A percentile compares a stretch with the other conserved stretches of the same genome.
Conservation (phyloP, 2,797 vertebrate genomes). For the Bovichtus variegatus region DNA sequence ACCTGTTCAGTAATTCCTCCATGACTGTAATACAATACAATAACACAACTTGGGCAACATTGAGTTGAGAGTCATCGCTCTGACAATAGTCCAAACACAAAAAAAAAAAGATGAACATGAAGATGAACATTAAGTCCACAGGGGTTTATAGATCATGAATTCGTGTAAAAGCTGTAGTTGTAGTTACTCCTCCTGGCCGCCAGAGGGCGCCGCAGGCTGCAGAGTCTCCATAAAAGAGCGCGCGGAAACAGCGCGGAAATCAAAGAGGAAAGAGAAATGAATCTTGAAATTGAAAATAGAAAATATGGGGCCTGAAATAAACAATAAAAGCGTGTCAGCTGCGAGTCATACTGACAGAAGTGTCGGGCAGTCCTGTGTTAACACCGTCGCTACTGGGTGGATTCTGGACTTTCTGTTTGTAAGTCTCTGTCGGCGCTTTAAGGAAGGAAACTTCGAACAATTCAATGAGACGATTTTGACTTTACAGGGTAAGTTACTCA, state of each 20-base stretch:
- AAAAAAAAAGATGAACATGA: not conserved
- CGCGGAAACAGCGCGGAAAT: conserved; percentile 39
- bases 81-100: not conserved
- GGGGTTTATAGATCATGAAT: not conserved
- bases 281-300: not conserved
- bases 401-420: conserved; percentile 82
- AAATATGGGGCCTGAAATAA: conserved; percentile 32
- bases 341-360: not conserved
- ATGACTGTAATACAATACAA: not conserved
- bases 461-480: conserved; percentile 65
- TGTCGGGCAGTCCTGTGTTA: conserved; percentile 34
- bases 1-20: too few relatives aligned
- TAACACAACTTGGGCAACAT: too few relatives aligned
- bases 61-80: not conserved
- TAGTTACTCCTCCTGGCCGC: conserved; percentile 30
- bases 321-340: not conserved
- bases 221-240: rapidly evolving
- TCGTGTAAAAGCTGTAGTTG: not conserved
- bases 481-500: conserved; percentile 71
- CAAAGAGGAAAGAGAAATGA: not conserved
- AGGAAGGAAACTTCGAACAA: conserved; percentile 52
- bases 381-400: conserved; percentile 68
- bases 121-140: not conserved
- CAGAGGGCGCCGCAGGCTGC: conserved; percentile 27
- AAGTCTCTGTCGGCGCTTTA: conserved; percentile 76